phyloP scores from a whole-genome alignment of 2,113 vertebrate genomes.

The Rafetus swinhoei region DNA sequence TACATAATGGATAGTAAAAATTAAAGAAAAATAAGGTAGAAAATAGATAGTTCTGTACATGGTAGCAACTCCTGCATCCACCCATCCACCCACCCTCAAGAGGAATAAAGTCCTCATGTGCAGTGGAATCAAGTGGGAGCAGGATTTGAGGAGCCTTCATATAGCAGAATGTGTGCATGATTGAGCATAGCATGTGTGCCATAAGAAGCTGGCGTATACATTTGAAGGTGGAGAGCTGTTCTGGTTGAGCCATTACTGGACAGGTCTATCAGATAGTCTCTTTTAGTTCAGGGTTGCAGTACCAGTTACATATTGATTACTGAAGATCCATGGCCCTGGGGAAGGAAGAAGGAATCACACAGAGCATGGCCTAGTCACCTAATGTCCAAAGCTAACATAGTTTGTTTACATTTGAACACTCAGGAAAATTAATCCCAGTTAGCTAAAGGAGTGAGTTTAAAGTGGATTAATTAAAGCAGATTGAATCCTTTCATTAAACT shows the following conservation, averaged over 20 bases:
- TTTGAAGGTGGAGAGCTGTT: not conserved
- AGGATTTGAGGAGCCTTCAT: not conserved
- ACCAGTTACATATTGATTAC: not conserved
- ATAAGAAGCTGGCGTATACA: not conserved
- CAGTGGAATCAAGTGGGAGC: not conserved
- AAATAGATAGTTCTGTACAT: not conserved
- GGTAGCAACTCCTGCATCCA: not conserved
- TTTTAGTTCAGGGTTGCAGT: not conserved
- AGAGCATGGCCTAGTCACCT: not conserved
- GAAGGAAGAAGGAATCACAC: not conserved
- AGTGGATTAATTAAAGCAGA: not conserved
- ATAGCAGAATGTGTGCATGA: not conserved
- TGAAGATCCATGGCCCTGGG: not conserved
- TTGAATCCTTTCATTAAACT: not conserved
- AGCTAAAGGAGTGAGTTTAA: too few relatives aligned
- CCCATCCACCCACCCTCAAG: not conserved
- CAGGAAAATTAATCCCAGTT: not conserved
- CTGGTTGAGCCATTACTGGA: not conserved
- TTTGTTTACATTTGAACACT: not conserved
- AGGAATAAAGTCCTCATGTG: not conserved
- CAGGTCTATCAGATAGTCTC: not conserved
- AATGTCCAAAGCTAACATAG: not conserved
- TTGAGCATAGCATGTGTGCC: not conserved
- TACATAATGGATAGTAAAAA: not conserved
- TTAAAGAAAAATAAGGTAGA: not conserved